phyloP scores from a whole-genome alignment of 2,888 invertebrate genomes.

The Drosophila emarginata region DNA sequence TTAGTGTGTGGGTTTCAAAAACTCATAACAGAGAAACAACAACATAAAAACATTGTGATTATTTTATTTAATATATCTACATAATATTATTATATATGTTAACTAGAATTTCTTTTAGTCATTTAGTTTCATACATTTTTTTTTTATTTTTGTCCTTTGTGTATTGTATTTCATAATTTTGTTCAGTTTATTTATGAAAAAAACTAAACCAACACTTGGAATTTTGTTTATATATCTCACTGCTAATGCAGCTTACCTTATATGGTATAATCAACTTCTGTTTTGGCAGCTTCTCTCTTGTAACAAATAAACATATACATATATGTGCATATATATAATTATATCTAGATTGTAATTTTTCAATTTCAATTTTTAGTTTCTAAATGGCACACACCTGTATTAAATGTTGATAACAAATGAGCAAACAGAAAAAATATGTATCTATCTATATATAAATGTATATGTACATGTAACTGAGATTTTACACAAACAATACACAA shows the following conservation, averaged over 20 bases:
- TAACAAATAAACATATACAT: conserved; percentile 10
- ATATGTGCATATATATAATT: conserved; percentile 11
- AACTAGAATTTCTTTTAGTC: conserved; percentile 36
- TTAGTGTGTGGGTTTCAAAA: conserved; percentile 54
- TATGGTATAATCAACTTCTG: not conserved
- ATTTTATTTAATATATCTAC: conserved; percentile 55
- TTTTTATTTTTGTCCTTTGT: not conserved
- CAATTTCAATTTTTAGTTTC: conserved; percentile 21
- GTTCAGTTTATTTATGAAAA: not conserved
- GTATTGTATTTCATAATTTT: not conserved
- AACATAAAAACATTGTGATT: conserved; percentile 65
- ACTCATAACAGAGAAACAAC: conserved; percentile 46
- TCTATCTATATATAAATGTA: conserved; percentile 7
- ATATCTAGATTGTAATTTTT: conserved; percentile 32
- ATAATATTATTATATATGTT: conserved; percentile 40
- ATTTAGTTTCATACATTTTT: conserved; percentile 3
- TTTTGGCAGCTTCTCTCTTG: conserved; percentile 3
- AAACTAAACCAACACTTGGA: not conserved
- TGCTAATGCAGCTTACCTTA: not conserved
- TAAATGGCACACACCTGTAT: conserved; percentile 35
- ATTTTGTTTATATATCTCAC: conserved; percentile 1
- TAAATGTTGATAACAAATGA: conserved; percentile 44
- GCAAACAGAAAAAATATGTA: conserved; percentile 21
- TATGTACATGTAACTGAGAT: conserved; percentile 22
- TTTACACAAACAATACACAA: conserved; percentile 22